Conservation (phyloP, 1,140 invertebrate genomes). For the Patella vulgata region DNA sequence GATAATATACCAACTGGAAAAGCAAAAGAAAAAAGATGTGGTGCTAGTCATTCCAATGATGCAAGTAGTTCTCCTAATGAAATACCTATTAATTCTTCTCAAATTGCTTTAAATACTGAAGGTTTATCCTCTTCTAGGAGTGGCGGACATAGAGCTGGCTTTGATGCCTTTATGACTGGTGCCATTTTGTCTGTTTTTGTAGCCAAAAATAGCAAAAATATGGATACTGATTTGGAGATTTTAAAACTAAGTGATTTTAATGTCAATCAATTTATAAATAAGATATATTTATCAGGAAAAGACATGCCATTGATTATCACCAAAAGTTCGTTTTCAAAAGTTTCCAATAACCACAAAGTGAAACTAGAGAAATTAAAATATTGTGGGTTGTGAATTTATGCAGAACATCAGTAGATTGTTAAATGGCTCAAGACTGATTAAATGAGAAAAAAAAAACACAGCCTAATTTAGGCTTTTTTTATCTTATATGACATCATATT, state of each 20-base stretch:
- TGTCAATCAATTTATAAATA: conserved; percentile 51
- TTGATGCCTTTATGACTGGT: conserved; percentile 70
- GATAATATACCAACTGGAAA: too few species aligned
- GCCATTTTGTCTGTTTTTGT: conserved; percentile 61
- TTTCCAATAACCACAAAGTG: conserved; percentile 54
- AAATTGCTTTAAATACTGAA: too few species aligned
- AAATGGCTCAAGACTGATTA: too few species aligned
- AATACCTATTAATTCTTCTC: too few species aligned
- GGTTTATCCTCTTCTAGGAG: conserved; percentile 5
- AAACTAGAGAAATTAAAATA: conserved; percentile 39
- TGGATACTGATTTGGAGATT: conserved; percentile 9
- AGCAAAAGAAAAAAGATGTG: too few species aligned
- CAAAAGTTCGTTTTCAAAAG: conserved; percentile 60
- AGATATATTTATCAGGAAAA: conserved; percentile 65
- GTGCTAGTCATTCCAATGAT: not conserved
- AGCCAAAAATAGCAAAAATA: conserved; percentile 36
- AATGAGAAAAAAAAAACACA: too few species aligned
- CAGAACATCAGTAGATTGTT: too few species aligned
- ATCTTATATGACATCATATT: too few species aligned
- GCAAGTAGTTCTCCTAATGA: not conserved
- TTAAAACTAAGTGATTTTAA: conserved; percentile 30
- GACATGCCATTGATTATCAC: conserved; percentile 60
- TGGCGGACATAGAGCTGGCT: conserved; percentile 65
- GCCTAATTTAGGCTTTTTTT: too few species aligned
- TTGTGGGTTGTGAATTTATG: not conserved